Evolutionary conservation across 2,888 invertebrate species (phyloP).

Genomic region (Eupithecia subumbrata): DNA sequence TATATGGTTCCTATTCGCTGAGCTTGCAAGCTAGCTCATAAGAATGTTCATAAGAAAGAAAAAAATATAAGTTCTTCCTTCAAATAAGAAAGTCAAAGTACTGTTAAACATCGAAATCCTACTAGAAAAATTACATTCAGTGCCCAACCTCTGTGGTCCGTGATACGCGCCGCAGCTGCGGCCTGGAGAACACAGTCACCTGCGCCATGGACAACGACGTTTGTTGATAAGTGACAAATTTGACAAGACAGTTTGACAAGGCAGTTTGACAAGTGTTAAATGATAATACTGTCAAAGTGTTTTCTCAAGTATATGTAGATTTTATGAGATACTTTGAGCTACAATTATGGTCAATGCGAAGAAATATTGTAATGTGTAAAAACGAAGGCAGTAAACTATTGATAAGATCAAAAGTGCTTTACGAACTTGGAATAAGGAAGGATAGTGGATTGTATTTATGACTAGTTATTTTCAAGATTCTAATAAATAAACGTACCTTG

Average conservation of each 20-base stretch:
- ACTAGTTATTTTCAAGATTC: constrained; percentile 14
- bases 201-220: neutral
- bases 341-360: constrained; percentile 1
- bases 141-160: neutral
- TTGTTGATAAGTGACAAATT: no score
- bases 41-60: no score
- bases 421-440: constrained; percentile 27
- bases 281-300: neutral
- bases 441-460: constrained; percentile 27
- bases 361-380: constrained; percentile 4
- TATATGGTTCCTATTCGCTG: neutral
- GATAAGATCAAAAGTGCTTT: constrained; percentile 31
- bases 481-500: constrained; percentile 17
- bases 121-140: neutral
- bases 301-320: neutral
- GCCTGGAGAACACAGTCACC: neutral
- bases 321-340: neutral
- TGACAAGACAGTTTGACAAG: no score
- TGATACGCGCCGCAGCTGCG: neutral
- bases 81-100: neutral
- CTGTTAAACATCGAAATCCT: neutral
- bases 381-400: constrained; percentile 21
- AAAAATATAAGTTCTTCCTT: no score
- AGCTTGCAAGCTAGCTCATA: neutral
- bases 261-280: neutral